These are phyloP conservation scores for Gymnopithys bicolor DNA, from an alignment of 2,797 vertebrate genomes.

Conservation along the genomic window DNA sequence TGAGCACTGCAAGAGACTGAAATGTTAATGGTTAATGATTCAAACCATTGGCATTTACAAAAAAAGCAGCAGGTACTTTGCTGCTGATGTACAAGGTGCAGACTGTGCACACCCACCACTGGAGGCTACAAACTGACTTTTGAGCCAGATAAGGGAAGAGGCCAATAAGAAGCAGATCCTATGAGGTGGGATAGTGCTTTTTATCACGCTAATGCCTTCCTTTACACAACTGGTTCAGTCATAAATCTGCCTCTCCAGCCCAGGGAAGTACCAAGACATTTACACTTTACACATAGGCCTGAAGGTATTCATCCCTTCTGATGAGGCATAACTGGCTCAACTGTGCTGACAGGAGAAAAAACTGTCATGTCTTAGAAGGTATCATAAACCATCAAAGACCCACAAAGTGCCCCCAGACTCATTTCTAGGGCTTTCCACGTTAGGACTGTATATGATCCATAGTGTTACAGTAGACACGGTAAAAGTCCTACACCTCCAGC, in stretches of 20 bases:
- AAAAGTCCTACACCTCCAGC: neutral
- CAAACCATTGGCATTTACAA: neutral
- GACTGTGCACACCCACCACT: too few species aligned
- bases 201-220: too few species aligned
- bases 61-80: neutral
- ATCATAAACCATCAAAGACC: neutral
- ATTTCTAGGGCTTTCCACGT: neutral
- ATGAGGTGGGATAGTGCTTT: neutral
- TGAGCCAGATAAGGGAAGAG: fast-evolving
- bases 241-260: neutral
- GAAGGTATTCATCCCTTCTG: neutral
- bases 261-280: neutral
- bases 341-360: neutral
- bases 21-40: neutral
- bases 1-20: neutral
- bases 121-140: neutral
- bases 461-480: neutral
- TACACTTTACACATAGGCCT: fast-evolving
- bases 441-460: neutral
- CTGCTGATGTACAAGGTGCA: neutral
- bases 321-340: neutral
- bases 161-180: fast-evolving
- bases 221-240: neutral
- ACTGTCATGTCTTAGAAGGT: neutral
- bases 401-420: fast-evolving